Evolutionary conservation across 2,113 vertebrate species (phyloP), one percentile per base, ranked within the genome.

Genomic region (Polypterus bichir): DNA sequence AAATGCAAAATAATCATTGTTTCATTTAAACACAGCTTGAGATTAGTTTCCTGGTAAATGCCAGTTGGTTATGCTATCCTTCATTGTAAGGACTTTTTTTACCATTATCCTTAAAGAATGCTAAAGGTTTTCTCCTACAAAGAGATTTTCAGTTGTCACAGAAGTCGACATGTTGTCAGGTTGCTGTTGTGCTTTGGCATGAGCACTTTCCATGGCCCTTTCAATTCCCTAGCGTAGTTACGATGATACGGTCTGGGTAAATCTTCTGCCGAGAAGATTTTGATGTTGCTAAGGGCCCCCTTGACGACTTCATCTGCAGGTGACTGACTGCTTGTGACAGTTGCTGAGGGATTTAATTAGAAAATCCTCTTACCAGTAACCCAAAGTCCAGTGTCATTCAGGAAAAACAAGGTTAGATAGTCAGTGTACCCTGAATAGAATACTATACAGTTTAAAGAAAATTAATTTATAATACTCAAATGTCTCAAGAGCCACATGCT

Each of bases 311-410:
- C 78, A 82, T 73, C 77, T 83, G 75, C 82, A 85, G 83, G 79
- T 86, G 85, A 85, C 80, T 80, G 76, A 83, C 79, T 86, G 84
- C 77, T 78, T 81, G 74, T 84, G 81, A 84, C 81, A 84, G 79
- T 83, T 78, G 77, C 71, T 61, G 68, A 76, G 74, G 77, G 79
- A 83, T 77, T 84, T 77, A 68, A 68, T 66, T 68, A 74, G 74
- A 71, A 85, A 84, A 86, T 79, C 82, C 75, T 86, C 78, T 85
- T 86, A 83, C 27, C 5, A n/a, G 57, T 57, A 53, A 57, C 61
- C 47, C 44, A 47, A 57, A 63, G 48, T 65, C 69, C 60, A 49
- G 58, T 47, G 47, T n/a, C 6, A 46, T 53, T 64, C 69, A 27
- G 63, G 53, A 49, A 52, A 55, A 46, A 4, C 61, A 51, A 64